Conservation (phyloP, 2,113 vertebrate species). For the Hippocampus comes region DNA sequence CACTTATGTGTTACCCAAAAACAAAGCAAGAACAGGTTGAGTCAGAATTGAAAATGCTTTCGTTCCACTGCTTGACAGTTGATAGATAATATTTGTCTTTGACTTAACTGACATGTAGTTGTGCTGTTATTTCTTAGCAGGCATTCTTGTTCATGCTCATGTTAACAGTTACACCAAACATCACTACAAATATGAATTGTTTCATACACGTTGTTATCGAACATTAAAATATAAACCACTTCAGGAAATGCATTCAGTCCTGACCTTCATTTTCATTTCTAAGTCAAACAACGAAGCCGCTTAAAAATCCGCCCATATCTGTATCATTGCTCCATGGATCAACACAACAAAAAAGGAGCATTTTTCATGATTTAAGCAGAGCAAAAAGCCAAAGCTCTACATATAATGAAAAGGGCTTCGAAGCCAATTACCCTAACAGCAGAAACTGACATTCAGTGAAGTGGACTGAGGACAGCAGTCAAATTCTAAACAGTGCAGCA, state of each 20-base stretch:
- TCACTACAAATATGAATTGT: neutral
- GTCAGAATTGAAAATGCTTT: neutral
- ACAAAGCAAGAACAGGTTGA: constrained; percentile 2
- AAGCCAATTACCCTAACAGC: constrained; percentile 27
- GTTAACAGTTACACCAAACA: neutral
- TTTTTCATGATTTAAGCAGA: constrained; percentile 33
- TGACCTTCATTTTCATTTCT: constrained; percentile 38
- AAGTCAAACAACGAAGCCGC: constrained; percentile 34
- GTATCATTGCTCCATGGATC: constrained; percentile 44
- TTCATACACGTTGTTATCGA: neutral
- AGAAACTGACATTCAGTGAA: constrained; percentile 45
- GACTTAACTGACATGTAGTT: constrained; percentile 4
- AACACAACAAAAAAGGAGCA: constrained; percentile 29
- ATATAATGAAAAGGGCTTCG: constrained; percentile 38
- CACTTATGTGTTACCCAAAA: neutral
- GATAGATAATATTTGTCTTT: neutral
- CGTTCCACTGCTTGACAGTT: neutral
- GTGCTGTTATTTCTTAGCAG: constrained; percentile 1
- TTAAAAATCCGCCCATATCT: constrained; percentile 23
- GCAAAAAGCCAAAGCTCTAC: constrained; percentile 21
- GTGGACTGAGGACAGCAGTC: constrained; percentile 49
- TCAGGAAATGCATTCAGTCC: constrained; percentile 14
- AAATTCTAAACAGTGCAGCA: constrained; percentile 46
- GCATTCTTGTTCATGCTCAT: constrained; percentile 24
- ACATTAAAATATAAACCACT: constrained; percentile 14